phyloP scores from a whole-genome alignment of 2,888 invertebrate species.

The Eristalinus aeneus region DNA sequence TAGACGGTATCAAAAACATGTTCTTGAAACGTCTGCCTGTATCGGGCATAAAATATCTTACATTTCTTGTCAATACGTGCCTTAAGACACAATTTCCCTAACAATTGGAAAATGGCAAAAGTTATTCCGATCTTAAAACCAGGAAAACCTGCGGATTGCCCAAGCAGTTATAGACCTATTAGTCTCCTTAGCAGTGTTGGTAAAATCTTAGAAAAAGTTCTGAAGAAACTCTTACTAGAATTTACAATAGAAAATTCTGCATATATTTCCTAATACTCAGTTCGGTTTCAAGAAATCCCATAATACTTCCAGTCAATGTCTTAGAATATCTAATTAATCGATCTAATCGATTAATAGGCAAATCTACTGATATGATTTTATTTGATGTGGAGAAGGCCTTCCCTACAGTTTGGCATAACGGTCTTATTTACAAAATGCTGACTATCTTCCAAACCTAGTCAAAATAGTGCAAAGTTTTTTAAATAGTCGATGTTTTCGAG shows the following conservation, averaged over 20 bases:
- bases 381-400: not conserved
- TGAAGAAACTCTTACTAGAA: not conserved
- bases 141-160: not conserved
- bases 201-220: constrained; percentile 7
- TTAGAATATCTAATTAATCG: not conserved
- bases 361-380: no score
- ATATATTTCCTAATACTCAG: not conserved
- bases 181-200: not conserved
- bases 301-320: not conserved
- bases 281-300: not conserved
- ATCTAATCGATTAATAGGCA: not conserved
- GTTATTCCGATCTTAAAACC: not conserved
- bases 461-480: not conserved
- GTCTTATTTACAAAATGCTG: not conserved
- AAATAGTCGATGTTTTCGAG: not conserved
- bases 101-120: not conserved
- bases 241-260: not conserved
- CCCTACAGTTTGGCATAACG: not conserved
- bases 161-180: not conserved
- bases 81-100: not conserved
- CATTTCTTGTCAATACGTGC: no score
- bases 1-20: no score
- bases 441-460: not conserved
- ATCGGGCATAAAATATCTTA: no score
- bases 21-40: no score